These are phyloP conservation scores for Lordiphosa fenestrarum DNA, from an alignment of 2,888 invertebrate genomes.

Conservation along the genomic window DNA sequence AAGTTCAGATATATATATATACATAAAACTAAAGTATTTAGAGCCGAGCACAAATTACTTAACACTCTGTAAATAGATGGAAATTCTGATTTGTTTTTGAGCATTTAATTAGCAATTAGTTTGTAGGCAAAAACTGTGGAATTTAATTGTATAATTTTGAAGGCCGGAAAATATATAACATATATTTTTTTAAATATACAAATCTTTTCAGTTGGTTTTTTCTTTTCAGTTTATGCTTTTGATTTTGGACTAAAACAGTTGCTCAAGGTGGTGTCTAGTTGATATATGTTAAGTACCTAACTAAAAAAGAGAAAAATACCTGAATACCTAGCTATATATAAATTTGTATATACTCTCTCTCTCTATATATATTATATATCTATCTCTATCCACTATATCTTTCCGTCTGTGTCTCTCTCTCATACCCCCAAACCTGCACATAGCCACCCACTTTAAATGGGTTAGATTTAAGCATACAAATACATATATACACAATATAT, in stretches of 20 bases:
- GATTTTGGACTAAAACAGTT: conserved; percentile 15
- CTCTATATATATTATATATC: not conserved
- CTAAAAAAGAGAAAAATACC: conserved; percentile 37
- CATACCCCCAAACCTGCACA: conserved; percentile 56
- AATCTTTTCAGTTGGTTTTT: conserved; percentile 11
- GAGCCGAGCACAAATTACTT: conserved; percentile 7
- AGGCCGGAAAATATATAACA: conserved; percentile 24
- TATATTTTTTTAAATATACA: conserved; percentile 25
- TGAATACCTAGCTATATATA: conserved; percentile 43
- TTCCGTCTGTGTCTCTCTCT: conserved; percentile 19
- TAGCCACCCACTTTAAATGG: conserved; percentile 55
- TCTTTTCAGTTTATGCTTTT: not conserved
- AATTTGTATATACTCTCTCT: conserved; percentile 44
- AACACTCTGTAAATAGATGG: conserved; percentile 39
- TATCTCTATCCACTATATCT: conserved; percentile 10
- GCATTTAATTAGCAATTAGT: conserved; percentile 48
- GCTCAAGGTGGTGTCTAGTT: conserved; percentile 58
- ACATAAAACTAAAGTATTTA: not conserved
- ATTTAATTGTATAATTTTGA: conserved; percentile 38
- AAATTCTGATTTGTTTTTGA: conserved; percentile 23
- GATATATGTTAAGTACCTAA: conserved; percentile 63
- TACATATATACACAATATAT: conserved; percentile 17
- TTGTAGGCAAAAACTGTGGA: conserved; percentile 21
- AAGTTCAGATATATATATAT: conserved; percentile 21
- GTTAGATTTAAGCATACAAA: conserved; percentile 20